phyloP scores from a whole-genome alignment of 2,888 invertebrate genomes.

The Diadegma fenestrale region DNA sequence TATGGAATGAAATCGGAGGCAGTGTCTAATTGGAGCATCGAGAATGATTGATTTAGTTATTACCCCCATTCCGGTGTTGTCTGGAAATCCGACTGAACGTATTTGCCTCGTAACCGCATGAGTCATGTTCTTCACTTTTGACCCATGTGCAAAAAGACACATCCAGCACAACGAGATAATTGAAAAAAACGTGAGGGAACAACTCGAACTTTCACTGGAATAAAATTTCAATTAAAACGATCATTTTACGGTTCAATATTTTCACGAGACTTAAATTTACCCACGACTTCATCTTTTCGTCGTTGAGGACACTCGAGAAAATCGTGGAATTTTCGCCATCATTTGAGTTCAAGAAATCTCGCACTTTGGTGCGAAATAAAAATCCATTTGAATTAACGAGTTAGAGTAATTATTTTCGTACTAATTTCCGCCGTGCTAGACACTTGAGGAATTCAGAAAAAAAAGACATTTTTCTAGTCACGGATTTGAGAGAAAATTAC shows the following conservation, averaged over 20 bases:
- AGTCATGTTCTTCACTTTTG: slow-evolving; percentile 79
- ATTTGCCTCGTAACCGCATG: slow-evolving; percentile 78
- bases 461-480: slow-evolving; percentile 6
- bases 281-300: slow-evolving; percentile 57
- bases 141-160: slow-evolving; percentile 60
- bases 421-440: slow-evolving; percentile 31
- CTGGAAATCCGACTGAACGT: slow-evolving; percentile 81
- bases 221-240: neutral
- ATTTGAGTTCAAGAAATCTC: slow-evolving; percentile 42
- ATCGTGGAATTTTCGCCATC: neutral
- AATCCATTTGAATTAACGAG: slow-evolving; percentile 27
- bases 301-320: slow-evolving; percentile 48
- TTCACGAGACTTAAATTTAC: neutral
- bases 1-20: slow-evolving; percentile 31
- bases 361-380: slow-evolving; percentile 62
- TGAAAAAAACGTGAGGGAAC: slow-evolving; percentile 57
- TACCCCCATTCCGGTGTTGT: slow-evolving; percentile 82
- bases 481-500: neutral
- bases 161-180: slow-evolving; percentile 68
- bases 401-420: neutral
- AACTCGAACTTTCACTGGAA: slow-evolving; percentile 61
- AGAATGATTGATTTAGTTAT: slow-evolving; percentile 73
- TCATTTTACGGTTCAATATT: neutral
- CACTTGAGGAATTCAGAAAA: neutral
- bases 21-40: slow-evolving; percentile 63